Base-by-base conservation (phyloP, 1,140 invertebrate species). In the Lucilia sericata region DNA sequence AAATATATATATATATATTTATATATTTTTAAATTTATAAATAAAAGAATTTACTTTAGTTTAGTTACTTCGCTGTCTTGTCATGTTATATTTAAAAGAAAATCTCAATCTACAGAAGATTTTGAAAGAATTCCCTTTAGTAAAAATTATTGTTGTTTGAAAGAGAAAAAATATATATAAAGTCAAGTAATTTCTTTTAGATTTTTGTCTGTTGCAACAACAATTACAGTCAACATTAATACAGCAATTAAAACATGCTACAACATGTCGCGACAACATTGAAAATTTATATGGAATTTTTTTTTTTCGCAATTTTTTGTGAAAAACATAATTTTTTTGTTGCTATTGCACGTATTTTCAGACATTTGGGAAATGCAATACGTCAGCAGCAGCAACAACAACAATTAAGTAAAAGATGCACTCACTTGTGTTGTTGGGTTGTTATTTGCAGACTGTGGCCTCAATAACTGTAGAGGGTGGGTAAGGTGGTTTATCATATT, bases 321-420 rank as follows among this genome's bases (percentile, higher is more conserved):
- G 42, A 42, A 42, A 55, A 17, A 55, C 51, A 55, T 9, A 36
- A 82, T 55, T 25, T 55, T 75, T 34, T 82, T 65, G 17, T 76
- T 51, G 8, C 9, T 84, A 21, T 7, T 65, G 19, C 49, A 30
- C 21, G 60, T 51, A 80, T 80, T 47, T 80, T 21, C 76, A 80
- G 76, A 80, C 76, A 80, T 80, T 80, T 80, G 76, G 76, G 76
- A 80, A 49, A 80, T 80, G 76, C 42, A 47, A 76, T 76, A 60
- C 55, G 21, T 2, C 70, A 25, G 21, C 21, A 74, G n/a, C 75
- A 78, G n/a, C 75, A 47, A 10, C 36, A 78, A 9, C 74, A 80
- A 80, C 76, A 80, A 80, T 80, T 80, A 80, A 80, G 76, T 80
- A 80, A 80, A 80, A 80, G 76, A 80, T 80, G 76, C 76, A 80